Base-by-base conservation (phyloP, 2,797 vertebrate genomes). In the Gastrophryne carolinensis region DNA sequence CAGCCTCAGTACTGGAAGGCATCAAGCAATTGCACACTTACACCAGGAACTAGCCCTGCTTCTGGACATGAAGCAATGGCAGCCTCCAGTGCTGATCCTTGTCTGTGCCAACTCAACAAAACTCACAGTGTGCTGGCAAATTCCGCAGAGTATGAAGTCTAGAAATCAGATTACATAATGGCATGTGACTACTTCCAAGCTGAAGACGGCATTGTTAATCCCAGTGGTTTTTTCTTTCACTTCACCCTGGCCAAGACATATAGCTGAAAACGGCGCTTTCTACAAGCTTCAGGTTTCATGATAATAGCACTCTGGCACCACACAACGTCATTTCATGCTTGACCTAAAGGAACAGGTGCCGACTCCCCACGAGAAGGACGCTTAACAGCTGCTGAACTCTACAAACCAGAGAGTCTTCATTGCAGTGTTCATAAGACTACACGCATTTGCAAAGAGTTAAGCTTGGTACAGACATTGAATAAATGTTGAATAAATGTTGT, bases 341-440 rank as follows among this genome's bases (percentile, higher is more conserved):
- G 0, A 0, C 74, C 78, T 3, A 1, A 65, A 76, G 65, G 39
- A 81, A 75, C 79, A 84, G 76, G 75, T 82, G 79, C 74, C 52
- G 75, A 60, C 17, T 23, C 76, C 60, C 19, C 68, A 69, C 70
- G 72, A 29, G n/a, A 56, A 13, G 71, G 66, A 35, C 54, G 41
- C 21, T 65, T 30, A 84, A 80, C 82, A 89, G 84, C 82, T 87
- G 85, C 63, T 69, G 39, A 81, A 84, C 75, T 69, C 81, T 19
- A 34, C 0, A 5, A 67, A 47, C 72, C 75, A 73, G 80, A n/a
- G n/a, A n/a, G n/a, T n/a, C n/a, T n/a, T n/a, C n/a, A n/a, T n/a
- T n/a, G n/a, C n/a, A n/a, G n/a, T n/a, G n/a, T n/a, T n/a, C n/a
- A n/a, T n/a, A n/a, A n/a, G n/a, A n/a, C n/a, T n/a, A n/a, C n/a